Percentiles rank a stretch among this genome's conserved stretches.
These are phyloP conservation scores for Macaca mulatta DNA, from an alignment of 2,113 vertebrate genomes.

Conservation along the genomic window DNA sequence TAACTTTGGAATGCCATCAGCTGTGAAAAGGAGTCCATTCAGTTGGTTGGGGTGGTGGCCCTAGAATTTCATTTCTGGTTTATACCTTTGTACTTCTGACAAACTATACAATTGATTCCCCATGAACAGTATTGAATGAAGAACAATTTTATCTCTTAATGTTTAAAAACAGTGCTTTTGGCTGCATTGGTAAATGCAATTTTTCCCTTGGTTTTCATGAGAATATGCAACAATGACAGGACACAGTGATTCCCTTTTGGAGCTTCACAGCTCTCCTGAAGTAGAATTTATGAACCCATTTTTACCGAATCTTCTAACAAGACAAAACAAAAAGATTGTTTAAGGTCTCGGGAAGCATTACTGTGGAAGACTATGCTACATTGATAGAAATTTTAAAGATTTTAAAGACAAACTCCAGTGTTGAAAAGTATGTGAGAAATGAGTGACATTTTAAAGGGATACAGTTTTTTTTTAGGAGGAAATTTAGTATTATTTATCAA, in stretches of 20 bases:
- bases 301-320: background rate
- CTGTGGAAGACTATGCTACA: background rate
- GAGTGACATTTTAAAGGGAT: background rate
- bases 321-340: background rate
- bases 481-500: constrained; percentile 35
- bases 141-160: background rate
- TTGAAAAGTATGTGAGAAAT: background rate
- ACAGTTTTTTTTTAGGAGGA: background rate
- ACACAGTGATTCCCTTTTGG: background rate
- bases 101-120: background rate
- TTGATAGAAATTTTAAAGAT: background rate
- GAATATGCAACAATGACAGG: background rate
- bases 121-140: background rate
- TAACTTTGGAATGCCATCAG: too few species aligned
- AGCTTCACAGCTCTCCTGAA: background rate
- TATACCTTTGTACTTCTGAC: background rate
- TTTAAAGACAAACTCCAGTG: background rate
- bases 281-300: background rate
- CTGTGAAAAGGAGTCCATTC: too few species aligned
- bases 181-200: background rate
- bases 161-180: background rate
- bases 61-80: too few species aligned
- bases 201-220: background rate
- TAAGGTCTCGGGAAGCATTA: background rate
- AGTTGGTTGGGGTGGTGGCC: too few species aligned